phyloP scores from a whole-genome alignment of 2,888 invertebrate genomes.

The Argyra leucocephala region DNA sequence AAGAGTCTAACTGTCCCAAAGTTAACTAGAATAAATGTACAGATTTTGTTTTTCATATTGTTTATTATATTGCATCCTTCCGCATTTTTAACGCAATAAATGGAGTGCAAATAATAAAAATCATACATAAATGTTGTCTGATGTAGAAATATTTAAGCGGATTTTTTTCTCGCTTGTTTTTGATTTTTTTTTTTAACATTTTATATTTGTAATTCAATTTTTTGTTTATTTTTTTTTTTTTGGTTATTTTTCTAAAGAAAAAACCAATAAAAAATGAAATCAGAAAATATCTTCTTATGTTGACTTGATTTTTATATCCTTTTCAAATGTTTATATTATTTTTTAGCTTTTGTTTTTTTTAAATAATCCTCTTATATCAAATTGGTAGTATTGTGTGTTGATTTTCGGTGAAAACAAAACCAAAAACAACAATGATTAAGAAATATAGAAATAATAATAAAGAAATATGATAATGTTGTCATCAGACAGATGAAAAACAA shows the following conservation, averaged over 20 bases:
- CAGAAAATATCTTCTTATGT: background rate
- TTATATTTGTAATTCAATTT: too few species aligned
- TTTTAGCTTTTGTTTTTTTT: background rate
- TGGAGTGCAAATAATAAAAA: conserved; percentile 11
- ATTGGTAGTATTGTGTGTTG: background rate
- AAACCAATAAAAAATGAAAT: background rate
- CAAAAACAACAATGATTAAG: too few species aligned
- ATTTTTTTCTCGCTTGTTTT: too few species aligned
- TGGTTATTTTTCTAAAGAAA: background rate
- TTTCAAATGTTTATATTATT: background rate
- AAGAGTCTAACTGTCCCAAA: too few species aligned
- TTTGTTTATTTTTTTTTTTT: too few species aligned
- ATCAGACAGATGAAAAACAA: background rate
- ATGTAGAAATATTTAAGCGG: background rate
- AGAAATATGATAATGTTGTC: background rate
- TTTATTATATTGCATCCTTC: background rate
- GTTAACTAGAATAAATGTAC: too few species aligned
- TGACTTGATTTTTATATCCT: background rate
- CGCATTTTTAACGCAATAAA: conserved; percentile 11
- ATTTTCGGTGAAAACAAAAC: too few species aligned
- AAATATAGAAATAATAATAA: too few species aligned
- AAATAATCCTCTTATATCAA: background rate
- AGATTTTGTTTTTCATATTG: background rate
- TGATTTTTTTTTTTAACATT: too few species aligned
- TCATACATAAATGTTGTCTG: background rate